phyloP scores from a whole-genome alignment of 1,140 invertebrate genomes.

The Drosophila yakuba region DNA sequence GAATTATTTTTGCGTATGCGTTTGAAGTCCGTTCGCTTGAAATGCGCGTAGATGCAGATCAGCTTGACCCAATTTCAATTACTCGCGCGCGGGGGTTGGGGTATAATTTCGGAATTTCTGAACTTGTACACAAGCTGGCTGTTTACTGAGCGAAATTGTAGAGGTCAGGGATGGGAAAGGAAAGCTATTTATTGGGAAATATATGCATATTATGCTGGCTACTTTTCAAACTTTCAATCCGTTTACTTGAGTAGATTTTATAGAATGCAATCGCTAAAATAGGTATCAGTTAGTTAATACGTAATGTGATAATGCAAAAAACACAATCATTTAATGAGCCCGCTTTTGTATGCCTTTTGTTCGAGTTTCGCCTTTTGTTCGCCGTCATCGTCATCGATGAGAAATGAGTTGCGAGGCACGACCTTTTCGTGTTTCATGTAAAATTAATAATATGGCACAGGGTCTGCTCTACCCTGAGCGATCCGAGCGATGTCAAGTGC shows the following conservation, averaged over 20 bases:
- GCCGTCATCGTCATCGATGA: conserved; percentile 51
- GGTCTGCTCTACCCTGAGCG: conserved; percentile 47
- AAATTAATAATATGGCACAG: conserved; percentile 80
- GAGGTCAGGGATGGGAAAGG: conserved; percentile 22
- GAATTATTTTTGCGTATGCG: conserved; percentile 34
- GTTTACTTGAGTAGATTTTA: too few relatives aligned
- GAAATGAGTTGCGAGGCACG: conserved; percentile 51
- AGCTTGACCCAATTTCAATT: conserved; percentile 33
- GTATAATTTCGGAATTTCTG: background rate
- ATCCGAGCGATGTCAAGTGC: conserved; percentile 21
- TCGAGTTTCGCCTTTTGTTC: conserved; percentile 28
- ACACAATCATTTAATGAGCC: background rate
- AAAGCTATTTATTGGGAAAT: background rate
- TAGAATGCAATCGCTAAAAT: too few relatives aligned
- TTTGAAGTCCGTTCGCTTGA: conserved; percentile 23
- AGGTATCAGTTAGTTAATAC: too few relatives aligned
- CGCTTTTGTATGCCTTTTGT: conserved; percentile 9
- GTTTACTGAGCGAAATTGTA: background rate
- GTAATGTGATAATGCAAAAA: background rate
- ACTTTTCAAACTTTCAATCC: too few relatives aligned
- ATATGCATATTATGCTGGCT: too few relatives aligned
- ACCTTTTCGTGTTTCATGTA: conserved; percentile 73
- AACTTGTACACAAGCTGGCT: conserved; percentile 26
- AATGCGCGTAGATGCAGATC: conserved; percentile 26
- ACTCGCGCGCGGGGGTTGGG: background rate